Evolutionary conservation across 2,113 vertebrate species (phyloP).

Genomic region (Menura novaehollandiae): DNA sequence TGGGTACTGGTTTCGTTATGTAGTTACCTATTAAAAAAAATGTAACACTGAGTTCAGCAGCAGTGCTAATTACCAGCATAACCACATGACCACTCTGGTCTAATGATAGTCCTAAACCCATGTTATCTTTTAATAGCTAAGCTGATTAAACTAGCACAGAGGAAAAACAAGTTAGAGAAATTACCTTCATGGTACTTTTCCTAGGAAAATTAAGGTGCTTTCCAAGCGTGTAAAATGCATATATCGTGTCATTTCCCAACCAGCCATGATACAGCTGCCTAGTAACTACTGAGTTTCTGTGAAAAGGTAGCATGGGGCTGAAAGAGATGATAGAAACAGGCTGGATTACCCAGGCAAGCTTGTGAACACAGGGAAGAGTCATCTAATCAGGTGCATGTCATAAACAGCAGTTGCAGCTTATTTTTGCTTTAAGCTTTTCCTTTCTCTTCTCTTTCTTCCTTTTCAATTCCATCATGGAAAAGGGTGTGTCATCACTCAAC

Average conservation of each 20-base stretch:
- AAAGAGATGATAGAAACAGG: not conserved
- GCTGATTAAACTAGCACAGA: slow-evolving; percentile 38
- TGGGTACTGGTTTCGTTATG: not conserved
- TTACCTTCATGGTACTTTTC: not conserved
- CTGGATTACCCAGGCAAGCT: not conserved
- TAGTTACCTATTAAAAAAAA: not conserved
- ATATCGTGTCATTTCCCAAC: not conserved
- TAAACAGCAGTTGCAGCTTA: not conserved
- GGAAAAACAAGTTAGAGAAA: slow-evolving; percentile 25
- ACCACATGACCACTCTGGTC: slow-evolving; percentile 18
- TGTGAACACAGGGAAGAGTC: not conserved
- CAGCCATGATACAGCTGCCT: not conserved
- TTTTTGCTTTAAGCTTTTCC: not conserved
- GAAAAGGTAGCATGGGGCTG: not conserved
- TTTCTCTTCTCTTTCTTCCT: not conserved
- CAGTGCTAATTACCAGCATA: slow-evolving; percentile 10
- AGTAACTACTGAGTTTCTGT: not conserved
- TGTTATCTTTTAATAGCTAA: slow-evolving; percentile 53
- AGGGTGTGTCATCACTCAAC: not conserved
- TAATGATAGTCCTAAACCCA: slow-evolving; percentile 30
- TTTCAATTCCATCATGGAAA: not conserved
- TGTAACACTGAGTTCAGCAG: not conserved
- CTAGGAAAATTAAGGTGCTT: slow-evolving; percentile 2
- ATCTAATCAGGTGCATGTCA: not conserved
- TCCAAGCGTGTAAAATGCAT: not conserved